Conservation (phyloP, 2,888 invertebrate genomes). For the Caenorhabditis plicata region DNA sequence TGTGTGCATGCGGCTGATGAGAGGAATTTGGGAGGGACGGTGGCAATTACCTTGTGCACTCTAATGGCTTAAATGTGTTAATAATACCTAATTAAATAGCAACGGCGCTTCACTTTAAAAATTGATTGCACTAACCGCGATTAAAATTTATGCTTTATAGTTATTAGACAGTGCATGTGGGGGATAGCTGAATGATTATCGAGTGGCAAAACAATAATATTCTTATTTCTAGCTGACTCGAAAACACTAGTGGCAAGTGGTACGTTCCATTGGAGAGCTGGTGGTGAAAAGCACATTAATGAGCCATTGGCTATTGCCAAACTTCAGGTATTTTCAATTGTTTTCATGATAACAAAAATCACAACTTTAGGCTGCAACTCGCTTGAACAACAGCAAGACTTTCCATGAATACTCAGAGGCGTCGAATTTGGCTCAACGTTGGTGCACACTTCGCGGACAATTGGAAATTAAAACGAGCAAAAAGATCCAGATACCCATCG, state of each 20-base stretch:
- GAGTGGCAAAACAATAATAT: neutral
- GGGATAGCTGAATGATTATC: neutral
- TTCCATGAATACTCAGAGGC: slow-evolving; percentile 84
- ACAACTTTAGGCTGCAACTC: slow-evolving; percentile 79
- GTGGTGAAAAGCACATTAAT: slow-evolving; percentile 94
- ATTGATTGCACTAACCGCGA: too few species aligned
- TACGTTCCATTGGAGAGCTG: slow-evolving; percentile 85
- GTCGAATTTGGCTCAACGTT: slow-evolving; percentile 79
- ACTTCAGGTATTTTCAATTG: slow-evolving; percentile 74
- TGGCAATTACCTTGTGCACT: too few species aligned
- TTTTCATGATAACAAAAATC: slow-evolving; percentile 3
- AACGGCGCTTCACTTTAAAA: too few species aligned
- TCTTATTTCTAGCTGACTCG: slow-evolving; percentile 71
- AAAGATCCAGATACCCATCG: slow-evolving; percentile 79
- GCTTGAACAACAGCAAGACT: slow-evolving; percentile 78
- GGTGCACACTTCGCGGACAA: slow-evolving; percentile 76
- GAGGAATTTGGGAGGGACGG: too few species aligned
- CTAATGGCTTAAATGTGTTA: too few species aligned
- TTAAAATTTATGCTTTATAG: too few species aligned
- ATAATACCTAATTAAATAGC: too few species aligned
- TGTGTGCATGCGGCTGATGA: too few species aligned
- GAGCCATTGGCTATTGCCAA: slow-evolving; percentile 84
- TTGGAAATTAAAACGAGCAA: slow-evolving; percentile 79
- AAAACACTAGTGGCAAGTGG: slow-evolving; percentile 84
- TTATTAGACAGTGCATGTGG: too few species aligned